These are phyloP conservation scores for Drosophila simulans DNA, from an alignment of 1,140 invertebrate species.

Conservation along the genomic window DNA sequence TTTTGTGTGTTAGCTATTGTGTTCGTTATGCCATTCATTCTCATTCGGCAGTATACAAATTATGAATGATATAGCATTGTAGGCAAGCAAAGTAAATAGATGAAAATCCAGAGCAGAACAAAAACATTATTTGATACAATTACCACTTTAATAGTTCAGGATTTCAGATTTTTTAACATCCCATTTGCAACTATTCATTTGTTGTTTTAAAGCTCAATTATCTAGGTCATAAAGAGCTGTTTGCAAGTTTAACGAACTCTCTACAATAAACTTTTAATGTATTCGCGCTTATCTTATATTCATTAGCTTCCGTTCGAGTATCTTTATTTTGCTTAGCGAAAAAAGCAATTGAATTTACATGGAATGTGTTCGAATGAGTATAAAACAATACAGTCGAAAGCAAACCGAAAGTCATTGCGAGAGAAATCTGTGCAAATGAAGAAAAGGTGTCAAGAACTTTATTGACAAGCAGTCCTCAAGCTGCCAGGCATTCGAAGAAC, in stretches of 20 bases:
- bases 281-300: neutral
- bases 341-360: conserved; percentile 43
- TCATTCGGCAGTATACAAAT: conserved; percentile 36
- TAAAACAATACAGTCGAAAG: conserved; percentile 28
- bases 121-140: neutral
- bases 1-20: conserved; percentile 23
- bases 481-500: conserved; percentile 40
- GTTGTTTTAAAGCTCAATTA: neutral
- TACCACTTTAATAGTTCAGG: too few relatives aligned
- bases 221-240: neutral
- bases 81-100: too few relatives aligned
- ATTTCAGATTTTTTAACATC: too few relatives aligned
- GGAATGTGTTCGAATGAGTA: neutral
- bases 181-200: neutral
- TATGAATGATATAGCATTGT: conserved; percentile 47
- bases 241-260: conserved; percentile 1
- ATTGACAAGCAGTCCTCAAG: conserved; percentile 70
- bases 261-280: neutral
- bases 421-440: conserved; percentile 80
- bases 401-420: conserved; percentile 71
- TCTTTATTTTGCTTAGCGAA: neutral
- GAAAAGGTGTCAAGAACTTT: conserved; percentile 81
- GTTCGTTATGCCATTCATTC: conserved; percentile 14
- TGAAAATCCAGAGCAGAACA: neutral
- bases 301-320: conserved; percentile 1